Percentiles rank a stretch among this genome's conserved stretches.
Conservation (phyloP, 2,113 vertebrate species). For the Rhodinocichla rosea region DNA sequence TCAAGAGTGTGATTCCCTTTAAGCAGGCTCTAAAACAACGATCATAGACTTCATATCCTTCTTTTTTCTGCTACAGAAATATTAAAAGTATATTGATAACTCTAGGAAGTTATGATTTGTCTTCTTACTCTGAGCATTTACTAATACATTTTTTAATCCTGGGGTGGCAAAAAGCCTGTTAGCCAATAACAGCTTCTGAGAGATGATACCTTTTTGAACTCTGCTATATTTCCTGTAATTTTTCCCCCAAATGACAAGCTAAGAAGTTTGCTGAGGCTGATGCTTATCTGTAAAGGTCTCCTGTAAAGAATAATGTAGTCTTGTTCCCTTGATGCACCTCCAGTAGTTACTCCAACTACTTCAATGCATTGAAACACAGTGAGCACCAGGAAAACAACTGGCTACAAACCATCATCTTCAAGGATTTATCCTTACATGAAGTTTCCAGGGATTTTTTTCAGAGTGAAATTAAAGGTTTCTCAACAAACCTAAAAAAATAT, state of each 20-base stretch:
- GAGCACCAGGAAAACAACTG: background rate
- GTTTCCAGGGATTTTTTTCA: background rate
- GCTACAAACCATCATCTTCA: background rate
- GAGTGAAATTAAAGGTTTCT: background rate
- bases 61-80: background rate
- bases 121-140: background rate
- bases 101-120: background rate
- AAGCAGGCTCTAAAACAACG: background rate
- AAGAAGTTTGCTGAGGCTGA: background rate
- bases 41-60: background rate
- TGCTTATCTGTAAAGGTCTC: background rate
- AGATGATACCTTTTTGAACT: background rate
- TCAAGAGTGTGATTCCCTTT: background rate
- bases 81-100: background rate
- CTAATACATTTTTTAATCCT: background rate
- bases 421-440: background rate
- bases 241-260: background rate
- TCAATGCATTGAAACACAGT: background rate
- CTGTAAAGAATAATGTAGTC: background rate
- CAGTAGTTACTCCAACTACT: background rate
- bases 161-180: background rate
- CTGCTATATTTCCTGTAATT: background rate
- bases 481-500: background rate
- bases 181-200: background rate
- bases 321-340: background rate